These are phyloP conservation scores for Bujurquina vittata DNA, from an alignment of 2,113 vertebrate genomes.

Conservation along the genomic window DNA sequence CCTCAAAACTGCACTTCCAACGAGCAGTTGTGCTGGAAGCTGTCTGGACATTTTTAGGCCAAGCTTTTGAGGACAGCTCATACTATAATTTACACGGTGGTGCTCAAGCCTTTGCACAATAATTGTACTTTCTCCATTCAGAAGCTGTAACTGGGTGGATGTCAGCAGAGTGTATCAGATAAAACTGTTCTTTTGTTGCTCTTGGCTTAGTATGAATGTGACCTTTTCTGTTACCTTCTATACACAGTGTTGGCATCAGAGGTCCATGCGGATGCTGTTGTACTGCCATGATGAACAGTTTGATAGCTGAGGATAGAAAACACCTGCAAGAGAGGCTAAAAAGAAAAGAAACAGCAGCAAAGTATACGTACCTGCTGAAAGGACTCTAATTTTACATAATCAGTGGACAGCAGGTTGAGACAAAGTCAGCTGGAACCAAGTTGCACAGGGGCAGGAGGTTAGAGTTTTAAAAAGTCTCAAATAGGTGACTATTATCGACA, in stretches of 20 bases:
- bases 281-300: background rate
- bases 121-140: background rate
- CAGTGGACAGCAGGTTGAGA: slow-evolving; percentile 21
- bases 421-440: slow-evolving; percentile 1
- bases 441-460: background rate
- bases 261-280: slow-evolving; percentile 33
- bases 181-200: background rate
- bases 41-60: too few species aligned
- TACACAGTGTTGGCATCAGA: background rate
- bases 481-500: background rate
- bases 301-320: slow-evolving; percentile 45
- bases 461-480: slow-evolving; percentile 9
- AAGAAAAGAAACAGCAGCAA: slow-evolving; percentile 36
- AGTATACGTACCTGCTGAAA: background rate
- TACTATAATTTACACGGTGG: too few species aligned
- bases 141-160: background rate
- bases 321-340: slow-evolving; percentile 3
- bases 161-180: background rate
- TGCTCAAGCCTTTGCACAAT: too few species aligned
- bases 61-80: too few species aligned
- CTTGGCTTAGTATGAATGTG: background rate
- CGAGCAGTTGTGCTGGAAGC: too few species aligned
- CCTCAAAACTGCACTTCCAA: too few species aligned
- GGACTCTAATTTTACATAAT: slow-evolving; percentile 16
- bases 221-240: slow-evolving; percentile 2